phyloP scores from a whole-genome alignment of 2,888 invertebrate species.

The Diadegma fenestrale region DNA sequence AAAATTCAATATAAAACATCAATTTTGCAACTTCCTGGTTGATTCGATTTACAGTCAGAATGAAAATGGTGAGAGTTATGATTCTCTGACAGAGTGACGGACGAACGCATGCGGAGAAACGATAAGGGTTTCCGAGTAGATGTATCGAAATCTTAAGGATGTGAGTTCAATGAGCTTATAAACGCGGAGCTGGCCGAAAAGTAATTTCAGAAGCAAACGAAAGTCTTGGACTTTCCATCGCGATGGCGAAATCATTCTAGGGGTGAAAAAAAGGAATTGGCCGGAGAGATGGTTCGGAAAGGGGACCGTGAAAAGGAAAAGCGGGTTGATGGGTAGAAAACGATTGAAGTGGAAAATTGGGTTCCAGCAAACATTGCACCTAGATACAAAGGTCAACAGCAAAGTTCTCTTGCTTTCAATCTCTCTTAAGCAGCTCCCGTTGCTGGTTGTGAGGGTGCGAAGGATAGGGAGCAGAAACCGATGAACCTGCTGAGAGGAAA shows the following conservation, averaged over 20 bases:
- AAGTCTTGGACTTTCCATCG: conserved; percentile 46
- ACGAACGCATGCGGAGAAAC: neutral
- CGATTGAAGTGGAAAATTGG: conserved; percentile 69
- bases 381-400: conserved; percentile 68
- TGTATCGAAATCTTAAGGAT: neutral
- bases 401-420: conserved; percentile 68
- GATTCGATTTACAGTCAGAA: neutral
- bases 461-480: conserved; percentile 13
- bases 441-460: conserved; percentile 7
- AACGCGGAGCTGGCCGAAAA: conserved; percentile 1
- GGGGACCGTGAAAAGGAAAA: conserved; percentile 36
- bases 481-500: conserved; percentile 26
- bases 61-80: neutral
- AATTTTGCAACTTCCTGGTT: neutral
- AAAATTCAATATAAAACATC: neutral
- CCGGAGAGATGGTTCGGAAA: neutral
- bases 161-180: conserved; percentile 12
- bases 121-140: neutral
- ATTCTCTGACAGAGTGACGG: neutral
- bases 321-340: conserved; percentile 39
- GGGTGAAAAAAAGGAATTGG: conserved; percentile 29
- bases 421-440: conserved; percentile 44
- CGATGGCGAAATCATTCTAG: conserved; percentile 45
- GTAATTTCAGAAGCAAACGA: conserved; percentile 4
- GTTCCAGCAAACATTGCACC: conserved; percentile 68